A percentile compares a stretch with the other conserved stretches of the same genome.
These are phyloP conservation scores for Podarcis cretensis DNA, from an alignment of 2,113 vertebrate genomes.

Conservation along the genomic window DNA sequence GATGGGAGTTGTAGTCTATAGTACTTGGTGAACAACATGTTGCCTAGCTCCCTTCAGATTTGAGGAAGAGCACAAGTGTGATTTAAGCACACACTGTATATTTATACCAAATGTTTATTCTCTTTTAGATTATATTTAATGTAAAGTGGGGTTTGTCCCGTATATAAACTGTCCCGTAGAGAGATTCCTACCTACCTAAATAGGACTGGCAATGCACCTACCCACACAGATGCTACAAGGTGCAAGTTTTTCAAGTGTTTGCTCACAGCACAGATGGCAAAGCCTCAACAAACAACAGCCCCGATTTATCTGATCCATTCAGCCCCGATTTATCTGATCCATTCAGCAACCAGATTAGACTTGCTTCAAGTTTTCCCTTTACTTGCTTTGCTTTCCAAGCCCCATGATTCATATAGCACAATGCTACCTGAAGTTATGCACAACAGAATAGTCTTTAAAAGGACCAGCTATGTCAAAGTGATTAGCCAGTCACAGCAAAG, in stretches of 20 bases:
- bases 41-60: too few relatives aligned
- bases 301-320: not conserved
- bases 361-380: not conserved
- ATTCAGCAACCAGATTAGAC: not conserved
- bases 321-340: not conserved
- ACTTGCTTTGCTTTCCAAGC: not conserved
- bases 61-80: not conserved
- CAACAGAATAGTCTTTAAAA: not conserved
- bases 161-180: not conserved
- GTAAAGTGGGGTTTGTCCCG: not conserved
- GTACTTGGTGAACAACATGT: too few relatives aligned
- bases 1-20: not conserved
- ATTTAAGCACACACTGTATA: not conserved
- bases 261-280: not conserved
- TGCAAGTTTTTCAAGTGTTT: not conserved
- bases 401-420: not conserved
- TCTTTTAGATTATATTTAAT: not conserved
- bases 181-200: not conserved
- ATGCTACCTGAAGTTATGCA: not conserved
- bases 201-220: not conserved
- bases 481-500: not conserved
- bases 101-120: not conserved
- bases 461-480: not conserved
- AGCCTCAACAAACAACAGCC: not conserved
- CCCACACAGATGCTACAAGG: not conserved